Evolutionary conservation across 2,113 vertebrate species (phyloP), one percentile per base, ranked within the genome.

Genomic region (Halcyon malimbica): DNA sequence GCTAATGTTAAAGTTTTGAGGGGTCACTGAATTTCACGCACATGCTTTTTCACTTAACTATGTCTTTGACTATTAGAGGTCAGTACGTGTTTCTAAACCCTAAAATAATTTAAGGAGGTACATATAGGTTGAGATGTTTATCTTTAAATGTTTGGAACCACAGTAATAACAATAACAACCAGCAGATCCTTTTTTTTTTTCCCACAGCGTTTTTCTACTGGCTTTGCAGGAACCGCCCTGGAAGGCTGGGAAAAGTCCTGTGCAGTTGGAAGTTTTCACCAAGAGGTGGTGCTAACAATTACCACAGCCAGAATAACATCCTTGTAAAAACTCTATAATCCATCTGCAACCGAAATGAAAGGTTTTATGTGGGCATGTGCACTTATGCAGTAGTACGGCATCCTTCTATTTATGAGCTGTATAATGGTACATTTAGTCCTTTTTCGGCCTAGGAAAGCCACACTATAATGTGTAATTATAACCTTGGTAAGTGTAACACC

Each of bases 381-480:
- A 0, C 57, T 94, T 84, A 53, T 57, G 50, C 78, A 65, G 90
- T 50, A 71, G 29, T 54, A 84, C 16, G 5, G 42, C 6, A 0
- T 79, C 77, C 90, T 90, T 76, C 91, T 89, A 57, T 95, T 97
- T 97, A 96, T 87, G 92, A 95, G 96, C 96, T 95, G 92, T 59
- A 83, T 95, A 95, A 97, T 96, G 92, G 83, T 89, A 91, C 0
- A 16, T 91, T 97, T 76, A 79, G 92, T 71, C 62, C 56, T 76
- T 62, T 92, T 84, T 67, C 51, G 8, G 89, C 0, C 0, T 69
- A 95, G 77, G 62, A 94, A 96, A 95, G 68, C 96, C 83, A 0
- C 94, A 46, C 57, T 68, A 10, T 95, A 97, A 97, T 97, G 69
- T 92, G 86, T 91, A 97, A 97, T 94, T 95, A 89, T 63, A 96